Evolutionary conservation across 1,140 invertebrate species (phyloP).

Genomic region (Chironomus striatipennis): DNA sequence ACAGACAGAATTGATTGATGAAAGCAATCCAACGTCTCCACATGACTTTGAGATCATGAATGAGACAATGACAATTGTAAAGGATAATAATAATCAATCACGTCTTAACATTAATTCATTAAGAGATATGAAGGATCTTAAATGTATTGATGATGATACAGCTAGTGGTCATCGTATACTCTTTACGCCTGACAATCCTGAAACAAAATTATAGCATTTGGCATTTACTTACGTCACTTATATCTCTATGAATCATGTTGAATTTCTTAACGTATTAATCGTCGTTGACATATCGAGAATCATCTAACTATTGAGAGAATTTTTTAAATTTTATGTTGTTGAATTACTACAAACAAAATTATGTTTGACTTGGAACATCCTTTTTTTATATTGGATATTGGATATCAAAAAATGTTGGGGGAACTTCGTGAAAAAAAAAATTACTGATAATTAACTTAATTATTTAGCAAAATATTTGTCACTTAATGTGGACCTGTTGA

Average conservation of each 20-base stretch:
- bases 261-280: not conserved
- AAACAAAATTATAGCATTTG: constrained; percentile 19
- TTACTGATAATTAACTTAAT: not conserved
- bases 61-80: not conserved
- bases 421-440: not conserved
- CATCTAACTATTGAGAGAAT: not conserved
- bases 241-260: not conserved
- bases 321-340: not conserved
- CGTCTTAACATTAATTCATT: constrained; percentile 6
- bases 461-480: not conserved
- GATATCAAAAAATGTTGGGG: constrained; percentile 18
- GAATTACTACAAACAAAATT: not conserved
- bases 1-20: constrained; percentile 15
- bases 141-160: not conserved
- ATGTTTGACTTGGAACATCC: not conserved
- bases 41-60: not conserved
- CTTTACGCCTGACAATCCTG: not conserved
- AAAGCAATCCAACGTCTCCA: not conserved
- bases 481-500: not conserved
- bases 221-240: constrained; percentile 16
- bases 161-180: not conserved
- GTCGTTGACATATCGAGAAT: constrained; percentile 17
- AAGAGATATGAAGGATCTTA: not conserved
- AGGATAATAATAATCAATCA: not conserved
- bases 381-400: too few species aligned